Evolutionary conservation across 2,113 vertebrate genomes (phyloP).

Genomic region (Apodemus sylvaticus): DNA sequence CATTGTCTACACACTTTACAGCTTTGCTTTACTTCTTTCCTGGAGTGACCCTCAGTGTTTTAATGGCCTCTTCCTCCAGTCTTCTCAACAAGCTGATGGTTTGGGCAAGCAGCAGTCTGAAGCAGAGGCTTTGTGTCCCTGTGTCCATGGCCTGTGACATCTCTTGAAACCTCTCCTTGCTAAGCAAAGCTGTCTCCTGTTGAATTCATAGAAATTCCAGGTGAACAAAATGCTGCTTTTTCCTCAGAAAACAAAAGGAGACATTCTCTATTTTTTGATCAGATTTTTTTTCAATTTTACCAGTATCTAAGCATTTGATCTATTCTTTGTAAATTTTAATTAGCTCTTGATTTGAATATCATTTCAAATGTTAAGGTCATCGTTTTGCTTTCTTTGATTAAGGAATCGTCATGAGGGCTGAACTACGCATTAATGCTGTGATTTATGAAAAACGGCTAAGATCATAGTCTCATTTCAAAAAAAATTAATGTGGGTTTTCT

Average conservation of each 20-base stretch:
- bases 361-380: not conserved
- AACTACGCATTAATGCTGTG: not conserved
- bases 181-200: not conserved
- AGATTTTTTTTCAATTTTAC: not conserved
- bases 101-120: not conserved
- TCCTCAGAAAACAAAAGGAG: not conserved
- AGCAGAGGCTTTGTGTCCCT: not conserved
- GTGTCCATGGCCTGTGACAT: not conserved
- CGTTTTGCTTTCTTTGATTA: slow-evolving; percentile 50
- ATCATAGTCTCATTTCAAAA: not conserved
- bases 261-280: not conserved
- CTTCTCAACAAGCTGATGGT: not conserved
- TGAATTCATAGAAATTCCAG: not conserved
- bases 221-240: not conserved
- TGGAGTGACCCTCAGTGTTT: not conserved
- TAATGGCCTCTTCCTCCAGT: not conserved
- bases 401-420: not conserved
- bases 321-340: not conserved
- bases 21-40: not conserved
- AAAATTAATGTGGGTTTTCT: not conserved
- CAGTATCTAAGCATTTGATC: not conserved
- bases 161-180: not conserved
- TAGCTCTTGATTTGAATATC: slow-evolving; percentile 29
- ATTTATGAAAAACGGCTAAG: not conserved
- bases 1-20: not conserved